Base-by-base conservation (phyloP, 2,113 vertebrate genomes). In the Pygoscelis antarcticus region DNA sequence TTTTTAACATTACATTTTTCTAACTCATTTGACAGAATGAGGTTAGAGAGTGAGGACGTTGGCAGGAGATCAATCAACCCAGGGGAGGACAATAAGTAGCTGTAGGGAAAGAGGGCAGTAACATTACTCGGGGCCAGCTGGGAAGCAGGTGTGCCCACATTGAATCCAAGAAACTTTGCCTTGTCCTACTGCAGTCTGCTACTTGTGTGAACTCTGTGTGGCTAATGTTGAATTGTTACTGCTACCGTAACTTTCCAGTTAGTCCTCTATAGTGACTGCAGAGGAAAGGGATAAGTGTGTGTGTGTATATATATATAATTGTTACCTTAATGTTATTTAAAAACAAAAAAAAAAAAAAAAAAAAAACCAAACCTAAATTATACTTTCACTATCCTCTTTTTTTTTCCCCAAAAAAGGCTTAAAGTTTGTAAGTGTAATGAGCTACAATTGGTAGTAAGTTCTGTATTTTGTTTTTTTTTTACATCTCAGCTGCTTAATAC, bases 101-200 rank as follows among this genome's bases (percentile, higher is more conserved):
- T 60, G 21, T 12, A 86, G 58, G 18, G n/a, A 46, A 17, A 87
- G 29, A 38, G 6, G 5, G 57, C 44, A 61, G n/a, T 25, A 69
- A 40, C 0, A 1, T 44, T 34, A 18, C n/a, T 52, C 13, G 16
- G 10, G 10, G 5, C 3, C 13, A 29, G 11, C 5, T 5, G 0
- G 8, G n/a, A 87, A 74, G 19, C 0, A 4, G 51, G 16, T 26
- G 7, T 42, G 11, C 14, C 25, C n/a, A 61, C 22, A 22, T 0
- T 22, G 38, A 65, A 52, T 32, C 17, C 44, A 36, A 30, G 42
- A 32, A 26, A 27, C 1, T 82, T 74, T 47, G 4, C 7, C 11
- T 83, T 10, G 29, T 85, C 6, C 44, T 72, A 0, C 15, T 32
- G 2, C 22, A 60, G 34, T 47, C 58, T 55, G 15, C 17, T 72